Percentiles rank a stretch among this genome's conserved stretches.
Conservation (phyloP, 1,140 invertebrate genomes). For the Colletes latitarsis region DNA sequence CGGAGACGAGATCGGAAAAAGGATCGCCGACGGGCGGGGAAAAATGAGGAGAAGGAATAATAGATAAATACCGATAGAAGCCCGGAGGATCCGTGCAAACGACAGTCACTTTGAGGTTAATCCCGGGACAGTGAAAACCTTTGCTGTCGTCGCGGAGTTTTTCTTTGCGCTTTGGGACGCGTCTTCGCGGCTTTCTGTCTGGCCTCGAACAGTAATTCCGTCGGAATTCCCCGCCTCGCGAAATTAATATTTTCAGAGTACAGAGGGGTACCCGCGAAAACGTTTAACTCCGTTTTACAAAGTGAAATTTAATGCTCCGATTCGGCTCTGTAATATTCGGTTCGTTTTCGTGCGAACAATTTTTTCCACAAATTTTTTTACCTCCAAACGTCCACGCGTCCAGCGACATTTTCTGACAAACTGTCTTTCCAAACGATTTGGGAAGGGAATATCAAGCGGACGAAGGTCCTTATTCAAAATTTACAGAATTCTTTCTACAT, state of each 20-base stretch:
- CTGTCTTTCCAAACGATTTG: no score
- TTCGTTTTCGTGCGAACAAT: no score
- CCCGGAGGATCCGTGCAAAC: slow-evolving; percentile 11
- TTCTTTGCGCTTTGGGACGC: slow-evolving; percentile 7
- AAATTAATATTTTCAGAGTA: slow-evolving; percentile 6
- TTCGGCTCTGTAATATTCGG: no score
- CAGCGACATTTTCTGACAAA: no score
- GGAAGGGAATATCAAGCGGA: no score
- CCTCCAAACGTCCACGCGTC: no score
- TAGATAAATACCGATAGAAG: slow-evolving; percentile 44
- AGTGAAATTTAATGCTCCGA: neutral
- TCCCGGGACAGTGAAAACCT: slow-evolving; percentile 34
- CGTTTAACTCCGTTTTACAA: neutral
- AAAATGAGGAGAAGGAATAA: slow-evolving; percentile 15
- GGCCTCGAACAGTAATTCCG: neutral
- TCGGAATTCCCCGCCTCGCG: neutral
- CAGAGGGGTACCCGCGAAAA: neutral
- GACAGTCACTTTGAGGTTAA: slow-evolving; percentile 49
- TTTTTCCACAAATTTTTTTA: no score
- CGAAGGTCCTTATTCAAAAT: no score
- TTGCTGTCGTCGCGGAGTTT: slow-evolving; percentile 9
- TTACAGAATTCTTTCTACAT: no score
- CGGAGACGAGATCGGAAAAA: neutral
- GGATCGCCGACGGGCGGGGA: neutral
- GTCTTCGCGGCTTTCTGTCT: slow-evolving; percentile 11